These are phyloP conservation scores for Tetramorium simillimum DNA, from an alignment of 1,140 invertebrate genomes.

Conservation along the genomic window DNA sequence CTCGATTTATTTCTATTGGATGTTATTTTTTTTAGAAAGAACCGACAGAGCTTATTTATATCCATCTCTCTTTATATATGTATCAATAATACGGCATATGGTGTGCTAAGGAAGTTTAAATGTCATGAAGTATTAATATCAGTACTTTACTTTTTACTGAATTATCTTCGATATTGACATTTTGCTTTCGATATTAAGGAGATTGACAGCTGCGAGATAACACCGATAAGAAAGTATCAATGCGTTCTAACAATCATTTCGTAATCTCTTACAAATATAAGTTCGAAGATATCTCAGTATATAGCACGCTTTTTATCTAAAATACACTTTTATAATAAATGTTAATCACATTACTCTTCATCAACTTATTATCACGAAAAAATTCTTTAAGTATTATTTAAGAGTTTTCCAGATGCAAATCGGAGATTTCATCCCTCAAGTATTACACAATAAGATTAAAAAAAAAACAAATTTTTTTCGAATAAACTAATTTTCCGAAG, in stretches of 20 bases:
- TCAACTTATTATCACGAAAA: not conserved
- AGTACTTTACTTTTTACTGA: conserved; percentile 11
- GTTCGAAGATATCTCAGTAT: not conserved
- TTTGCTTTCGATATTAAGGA: conserved; percentile 7
- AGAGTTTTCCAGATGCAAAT: not conserved
- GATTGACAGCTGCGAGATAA: conserved; percentile 8
- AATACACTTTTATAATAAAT: not conserved
- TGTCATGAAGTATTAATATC: not conserved
- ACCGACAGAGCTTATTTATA: not conserved
- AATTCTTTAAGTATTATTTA: not conserved
- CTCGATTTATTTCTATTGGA: not conserved
- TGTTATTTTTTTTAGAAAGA: not conserved
- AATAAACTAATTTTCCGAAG: not conserved
- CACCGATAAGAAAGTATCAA: conserved; percentile 1
- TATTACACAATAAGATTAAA: not conserved
- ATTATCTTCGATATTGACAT: conserved; percentile 1
- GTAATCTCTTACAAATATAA: conserved; percentile 8
- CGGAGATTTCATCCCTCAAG: not conserved
- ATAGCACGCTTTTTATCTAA: not conserved
- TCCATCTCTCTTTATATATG: not conserved
- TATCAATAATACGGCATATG: not conserved
- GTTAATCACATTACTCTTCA: not conserved
- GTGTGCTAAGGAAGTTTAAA: not conserved
- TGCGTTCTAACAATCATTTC: not conserved
- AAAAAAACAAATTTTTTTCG: not conserved